Evolutionary conservation across 2,797 vertebrate species (phyloP), one percentile per base, ranked within the genome.

Genomic region (Petrocephalus sullivani): DNA sequence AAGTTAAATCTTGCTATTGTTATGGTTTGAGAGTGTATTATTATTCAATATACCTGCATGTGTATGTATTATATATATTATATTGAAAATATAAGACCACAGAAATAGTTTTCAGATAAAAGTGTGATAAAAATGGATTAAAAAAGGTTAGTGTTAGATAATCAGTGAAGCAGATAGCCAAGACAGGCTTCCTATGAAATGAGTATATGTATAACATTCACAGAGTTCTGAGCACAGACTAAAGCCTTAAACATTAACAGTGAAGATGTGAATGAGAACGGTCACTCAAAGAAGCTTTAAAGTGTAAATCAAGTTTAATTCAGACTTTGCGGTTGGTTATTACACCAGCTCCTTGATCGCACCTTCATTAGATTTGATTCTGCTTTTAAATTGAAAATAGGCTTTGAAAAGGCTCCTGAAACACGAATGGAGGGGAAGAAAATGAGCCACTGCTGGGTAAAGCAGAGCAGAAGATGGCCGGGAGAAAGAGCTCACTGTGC

Each of bases 351-450:
- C 10, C 82, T 5, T 37, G 21, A 60, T 21, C 10, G n/a, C 54
- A 86, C 57, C 56, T 86, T 61, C 56, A 60, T 46, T 49, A 86
- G 23, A 46, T 61, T 37, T 60, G 56, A 86, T 6, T 60, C 23
- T 60, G 23, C 57, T 87, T 58, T 58, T 41, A 51, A 28, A 83
- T 88, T 83, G 54, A 82, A 60, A 58, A 87, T 4, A 54, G 33
- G 28, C 37, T 83, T 88, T 60, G 41, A 88, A 61, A 83, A 54
- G 58, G 9, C 5, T 23, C 7, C 3, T 23, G n/a, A 57, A 46
- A 51, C 54, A 61, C 1, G 56, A 14, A 75, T 57, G 28, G 21
- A 28, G 60, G 75, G 33, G 51, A 19, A 49, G 7, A 28, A 21
- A 53, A 41, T 9, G 67, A 57, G 19, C 7, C 37, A 49, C 75